Evolutionary conservation across 2,113 vertebrate species (phyloP).

Genomic region (Ceyx melanurus): DNA sequence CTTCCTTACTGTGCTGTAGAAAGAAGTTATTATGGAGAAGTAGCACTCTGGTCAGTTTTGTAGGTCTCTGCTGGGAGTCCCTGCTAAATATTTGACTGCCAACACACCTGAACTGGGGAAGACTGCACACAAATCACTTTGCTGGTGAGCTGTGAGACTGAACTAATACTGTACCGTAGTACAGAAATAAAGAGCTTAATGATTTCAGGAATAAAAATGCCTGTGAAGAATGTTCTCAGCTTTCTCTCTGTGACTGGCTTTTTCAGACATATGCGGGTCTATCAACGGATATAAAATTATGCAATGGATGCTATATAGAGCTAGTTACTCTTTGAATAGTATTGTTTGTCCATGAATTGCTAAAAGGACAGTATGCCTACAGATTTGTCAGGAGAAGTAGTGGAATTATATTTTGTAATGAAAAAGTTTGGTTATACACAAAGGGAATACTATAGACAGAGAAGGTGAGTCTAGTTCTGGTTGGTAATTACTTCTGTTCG

Average conservation of each 20-base stretch:
- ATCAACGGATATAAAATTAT: background rate
- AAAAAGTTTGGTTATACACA: background rate
- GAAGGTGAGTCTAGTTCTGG: background rate
- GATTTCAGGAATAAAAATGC: background rate
- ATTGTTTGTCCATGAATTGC: background rate
- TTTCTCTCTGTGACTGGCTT: background rate
- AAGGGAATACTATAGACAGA: background rate
- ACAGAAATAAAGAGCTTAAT: background rate
- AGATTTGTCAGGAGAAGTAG: background rate
- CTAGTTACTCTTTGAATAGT: background rate
- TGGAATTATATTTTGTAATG: background rate
- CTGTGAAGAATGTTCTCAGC: background rate
- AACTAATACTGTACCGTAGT: background rate
- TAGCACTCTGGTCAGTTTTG: background rate
- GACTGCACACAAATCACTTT: background rate
- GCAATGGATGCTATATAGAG: background rate
- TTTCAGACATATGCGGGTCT: background rate
- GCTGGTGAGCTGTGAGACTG: background rate
- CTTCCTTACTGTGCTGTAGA: conserved; percentile 8
- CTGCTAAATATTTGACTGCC: background rate
- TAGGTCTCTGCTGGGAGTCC: background rate
- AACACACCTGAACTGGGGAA: background rate
- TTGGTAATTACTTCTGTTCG: background rate
- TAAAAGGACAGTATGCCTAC: background rate
- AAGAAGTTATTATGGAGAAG: conserved; percentile 11